These are phyloP conservation scores for Dimorphilus gyrociliatus DNA, from an alignment of 2,888 invertebrate species.

Conservation along the genomic window DNA sequence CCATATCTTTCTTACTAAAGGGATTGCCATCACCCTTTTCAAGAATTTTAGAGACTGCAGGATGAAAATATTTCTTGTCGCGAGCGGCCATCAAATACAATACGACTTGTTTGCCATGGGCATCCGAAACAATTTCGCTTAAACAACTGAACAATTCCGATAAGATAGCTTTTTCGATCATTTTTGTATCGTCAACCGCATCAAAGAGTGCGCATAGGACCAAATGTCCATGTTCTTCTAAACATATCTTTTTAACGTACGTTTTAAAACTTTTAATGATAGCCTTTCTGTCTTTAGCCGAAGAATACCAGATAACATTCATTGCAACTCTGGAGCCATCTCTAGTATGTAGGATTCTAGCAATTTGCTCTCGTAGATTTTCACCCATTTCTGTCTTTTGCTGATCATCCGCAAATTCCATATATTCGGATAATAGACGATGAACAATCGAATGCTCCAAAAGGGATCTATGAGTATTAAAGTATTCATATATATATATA, in stretches of 20 bases:
- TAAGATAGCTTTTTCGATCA: slow-evolving; percentile 57
- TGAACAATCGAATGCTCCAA: slow-evolving; percentile 52
- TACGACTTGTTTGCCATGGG: slow-evolving; percentile 69
- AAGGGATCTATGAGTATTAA: slow-evolving; percentile 29
- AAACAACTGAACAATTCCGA: slow-evolving; percentile 50
- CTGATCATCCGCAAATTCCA: slow-evolving; percentile 48
- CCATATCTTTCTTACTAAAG: slow-evolving; percentile 32
- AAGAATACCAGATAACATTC: slow-evolving; percentile 69
- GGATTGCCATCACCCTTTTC: slow-evolving; percentile 55
- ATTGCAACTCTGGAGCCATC: slow-evolving; percentile 65
- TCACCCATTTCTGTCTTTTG: slow-evolving; percentile 52
- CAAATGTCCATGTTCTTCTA: slow-evolving; percentile 71
- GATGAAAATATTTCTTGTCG: slow-evolving; percentile 64
- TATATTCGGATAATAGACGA: slow-evolving; percentile 61
- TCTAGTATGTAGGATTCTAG: slow-evolving; percentile 54
- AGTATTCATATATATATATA: slow-evolving; percentile 1
- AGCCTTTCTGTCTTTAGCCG: slow-evolving; percentile 45
- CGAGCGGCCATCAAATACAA: slow-evolving; percentile 71
- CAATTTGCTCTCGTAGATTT: slow-evolving; percentile 50
- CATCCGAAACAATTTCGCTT: slow-evolving; percentile 53
- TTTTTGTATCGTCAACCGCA: slow-evolving; percentile 70
- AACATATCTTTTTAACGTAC: slow-evolving; percentile 57
- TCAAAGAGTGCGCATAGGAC: slow-evolving; percentile 69
- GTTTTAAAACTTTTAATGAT: slow-evolving; percentile 76
- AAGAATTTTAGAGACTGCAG: slow-evolving; percentile 55